Conservation (phyloP, 2,797 vertebrate genomes). For the Hoplostethus atlanticus region DNA sequence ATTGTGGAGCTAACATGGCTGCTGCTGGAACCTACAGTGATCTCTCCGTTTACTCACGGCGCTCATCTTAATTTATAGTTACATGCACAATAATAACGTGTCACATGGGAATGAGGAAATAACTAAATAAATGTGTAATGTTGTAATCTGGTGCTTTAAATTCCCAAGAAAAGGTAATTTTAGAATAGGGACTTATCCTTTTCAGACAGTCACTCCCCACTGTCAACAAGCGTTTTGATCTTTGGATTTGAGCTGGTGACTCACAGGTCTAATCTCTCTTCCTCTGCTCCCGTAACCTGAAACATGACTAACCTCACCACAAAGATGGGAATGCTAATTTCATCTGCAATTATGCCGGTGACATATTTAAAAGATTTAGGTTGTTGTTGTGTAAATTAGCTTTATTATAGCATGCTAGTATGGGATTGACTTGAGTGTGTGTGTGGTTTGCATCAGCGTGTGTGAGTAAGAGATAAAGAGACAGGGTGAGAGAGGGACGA, state of each 20-base stretch:
- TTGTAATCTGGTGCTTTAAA: conserved; percentile 42
- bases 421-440: neutral
- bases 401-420: neutral
- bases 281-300: conserved; percentile 44
- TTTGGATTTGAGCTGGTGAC: conserved; percentile 51
- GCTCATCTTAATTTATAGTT: conserved; percentile 2
- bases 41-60: conserved; percentile 4
- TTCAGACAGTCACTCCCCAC: conserved; percentile 44
- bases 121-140: neutral
- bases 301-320: conserved; percentile 53
- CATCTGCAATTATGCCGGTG: conserved; percentile 13
- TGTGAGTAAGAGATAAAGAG: neutral
- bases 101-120: conserved; percentile 4
- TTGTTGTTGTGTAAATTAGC: neutral
- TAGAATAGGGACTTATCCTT: conserved; percentile 48
- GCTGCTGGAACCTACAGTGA: conserved; percentile 2
- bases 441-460: neutral
- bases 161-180: conserved; percentile 58
- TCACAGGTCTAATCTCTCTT: conserved; percentile 62
- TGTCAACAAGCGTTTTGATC: conserved; percentile 67
- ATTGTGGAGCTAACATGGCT: conserved; percentile 4
- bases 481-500: neutral
- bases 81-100: conserved; percentile 11
- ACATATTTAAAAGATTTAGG: conserved; percentile 2
- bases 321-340: conserved; percentile 37